Evolutionary conservation across 2,888 invertebrate species (phyloP), one percentile per base, ranked within the genome.

Genomic region (Julus scandinavius): DNA sequence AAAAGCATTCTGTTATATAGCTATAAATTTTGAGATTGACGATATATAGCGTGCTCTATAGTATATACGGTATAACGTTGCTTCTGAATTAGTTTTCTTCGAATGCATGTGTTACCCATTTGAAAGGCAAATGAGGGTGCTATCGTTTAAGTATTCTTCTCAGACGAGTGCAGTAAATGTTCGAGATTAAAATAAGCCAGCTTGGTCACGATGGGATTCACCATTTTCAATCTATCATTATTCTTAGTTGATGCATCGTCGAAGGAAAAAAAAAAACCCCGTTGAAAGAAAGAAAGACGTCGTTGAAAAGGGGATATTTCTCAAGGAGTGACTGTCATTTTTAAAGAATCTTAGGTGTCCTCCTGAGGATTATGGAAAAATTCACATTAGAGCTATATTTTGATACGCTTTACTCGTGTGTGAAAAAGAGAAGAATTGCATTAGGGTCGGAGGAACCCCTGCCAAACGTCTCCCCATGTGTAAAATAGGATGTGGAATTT

Each of bases 141-240:
- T 58, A 58, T 58, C 58, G 58, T 58, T 58, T 58, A 58, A 58
- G 58, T 58, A 58, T 58, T 58, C 58, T 58, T 17, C 58, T 58
- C 58, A 58, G 63, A 63, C 20, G 63, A 20, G 63, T 63, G 63
- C 63, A 20, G 63, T 63, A 63, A 63, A 63, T 63, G 20, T 63
- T 63, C 63, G 63, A 63, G 63, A 63, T 63, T 63, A 63, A 63
- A 63, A 63, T 63, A 63, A 63, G 63, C 63, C 63, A 63, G 63
- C 63, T 63, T 63, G 63, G 63, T 63, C 63, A 63, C 63, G 63
- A 63, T 63, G 63, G 63, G 63, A 63, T 63, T 63, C 63, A 63
- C 63, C 63, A 63, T 63, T 63, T 63, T 63, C 63, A 63, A 63
- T 63, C 63, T 63, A 63, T 63, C 63, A 63, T 63, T 63, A 63